Evolutionary conservation across 2,888 invertebrate species (phyloP).

Genomic region (Lamellibrachia satsuma): DNA sequence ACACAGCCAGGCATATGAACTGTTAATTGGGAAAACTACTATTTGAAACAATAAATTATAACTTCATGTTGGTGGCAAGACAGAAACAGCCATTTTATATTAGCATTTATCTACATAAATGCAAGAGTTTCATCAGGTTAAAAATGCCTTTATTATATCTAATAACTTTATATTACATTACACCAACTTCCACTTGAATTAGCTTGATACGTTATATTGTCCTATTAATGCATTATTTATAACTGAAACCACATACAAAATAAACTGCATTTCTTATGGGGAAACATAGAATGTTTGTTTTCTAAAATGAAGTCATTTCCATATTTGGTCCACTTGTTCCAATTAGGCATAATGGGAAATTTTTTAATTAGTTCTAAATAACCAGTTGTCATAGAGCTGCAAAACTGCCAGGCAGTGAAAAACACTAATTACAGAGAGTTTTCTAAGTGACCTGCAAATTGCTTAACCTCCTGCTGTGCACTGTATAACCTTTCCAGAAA

Average conservation of each 20-base stretch:
- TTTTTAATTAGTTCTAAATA: not conserved
- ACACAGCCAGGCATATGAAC: not conserved
- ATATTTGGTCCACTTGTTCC: not conserved
- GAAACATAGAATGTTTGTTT: not conserved
- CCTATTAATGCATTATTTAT: no score
- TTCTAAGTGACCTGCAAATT: not conserved
- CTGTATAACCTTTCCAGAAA: not conserved
- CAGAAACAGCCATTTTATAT: not conserved
- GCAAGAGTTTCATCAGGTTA: no score
- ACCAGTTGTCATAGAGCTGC: not conserved
- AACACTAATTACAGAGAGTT: not conserved
- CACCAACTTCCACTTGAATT: no score
- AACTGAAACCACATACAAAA: no score
- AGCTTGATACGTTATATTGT: no score
- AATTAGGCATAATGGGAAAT: not conserved
- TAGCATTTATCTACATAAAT: no score
- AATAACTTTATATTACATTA: no score
- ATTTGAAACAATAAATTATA: not conserved
- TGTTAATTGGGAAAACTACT: not conserved
- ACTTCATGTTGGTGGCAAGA: not conserved
- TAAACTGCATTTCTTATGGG: no score
- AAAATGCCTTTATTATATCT: no score
- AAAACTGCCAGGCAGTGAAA: not conserved
- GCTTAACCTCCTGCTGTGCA: not conserved
- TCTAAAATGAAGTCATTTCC: not conserved